Conservation (phyloP, 2,888 invertebrate genomes). For the Dolichomitus sp. region DNA sequence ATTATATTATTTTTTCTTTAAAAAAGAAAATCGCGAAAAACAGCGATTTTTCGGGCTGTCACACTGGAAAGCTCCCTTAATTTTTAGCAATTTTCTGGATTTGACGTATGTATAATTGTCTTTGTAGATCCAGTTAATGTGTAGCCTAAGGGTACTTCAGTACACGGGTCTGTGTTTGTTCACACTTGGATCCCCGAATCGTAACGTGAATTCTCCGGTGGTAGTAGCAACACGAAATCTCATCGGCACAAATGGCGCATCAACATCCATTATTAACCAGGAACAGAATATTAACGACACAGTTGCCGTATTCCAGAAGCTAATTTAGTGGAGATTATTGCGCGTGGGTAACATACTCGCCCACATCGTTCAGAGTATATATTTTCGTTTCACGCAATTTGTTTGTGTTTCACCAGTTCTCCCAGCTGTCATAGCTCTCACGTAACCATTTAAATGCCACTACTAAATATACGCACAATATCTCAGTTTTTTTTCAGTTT, state of each 20-base stretch:
- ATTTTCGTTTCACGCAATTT: conserved; percentile 46
- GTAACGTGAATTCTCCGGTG: conserved; percentile 73
- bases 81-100: not conserved
- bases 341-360: conserved; percentile 78
- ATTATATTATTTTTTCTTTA: too few species aligned
- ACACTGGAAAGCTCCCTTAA: too few species aligned
- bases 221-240: conserved; percentile 81
- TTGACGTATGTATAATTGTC: not conserved
- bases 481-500: conserved; percentile 76
- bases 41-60: too few species aligned
- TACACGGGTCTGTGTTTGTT: not conserved
- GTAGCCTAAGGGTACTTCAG: conserved; percentile 11
- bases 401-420: conserved; percentile 54
- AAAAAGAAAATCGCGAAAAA: too few species aligned
- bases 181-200: conserved; percentile 44
- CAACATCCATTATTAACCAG: conserved; percentile 85
- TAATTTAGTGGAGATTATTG: conserved; percentile 86
- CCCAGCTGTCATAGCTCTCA: conserved; percentile 16
- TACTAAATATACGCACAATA: conserved; percentile 24
- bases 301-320: conserved; percentile 85
- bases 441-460: not conserved
- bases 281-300: conserved; percentile 85
- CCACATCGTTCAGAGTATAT: conserved; percentile 59
- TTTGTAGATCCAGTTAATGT: not conserved
- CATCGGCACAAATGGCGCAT: conserved; percentile 86